Percentiles rank a stretch among this genome's conserved stretches.
Conservation (phyloP, 1,140 invertebrate species). For the Melanaphis sacchari region DNA sequence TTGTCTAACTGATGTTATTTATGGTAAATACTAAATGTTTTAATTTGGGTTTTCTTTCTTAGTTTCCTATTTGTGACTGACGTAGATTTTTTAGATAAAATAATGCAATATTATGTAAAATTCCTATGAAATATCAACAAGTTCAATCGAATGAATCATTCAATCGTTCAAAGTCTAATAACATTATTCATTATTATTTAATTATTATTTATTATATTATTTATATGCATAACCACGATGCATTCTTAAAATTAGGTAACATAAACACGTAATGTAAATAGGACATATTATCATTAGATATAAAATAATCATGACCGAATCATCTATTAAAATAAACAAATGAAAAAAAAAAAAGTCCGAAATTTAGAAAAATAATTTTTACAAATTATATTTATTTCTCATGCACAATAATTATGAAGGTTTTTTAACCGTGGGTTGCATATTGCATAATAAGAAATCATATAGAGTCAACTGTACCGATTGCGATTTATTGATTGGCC, state of each 20-base stretch:
- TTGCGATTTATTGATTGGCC: background rate
- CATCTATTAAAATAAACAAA: constrained; percentile 1
- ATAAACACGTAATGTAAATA: background rate
- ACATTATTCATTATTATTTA: background rate
- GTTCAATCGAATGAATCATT: background rate
- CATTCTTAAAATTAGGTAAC: background rate
- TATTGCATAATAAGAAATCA: background rate
- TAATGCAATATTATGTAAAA: background rate
- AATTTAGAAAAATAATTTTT: background rate
- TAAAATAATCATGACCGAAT: background rate
- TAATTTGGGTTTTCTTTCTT: background rate
- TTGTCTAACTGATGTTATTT: too few species aligned
- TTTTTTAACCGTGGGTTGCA: background rate
- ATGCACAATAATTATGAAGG: background rate
- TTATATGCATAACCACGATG: background rate
- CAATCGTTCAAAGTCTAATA: background rate
- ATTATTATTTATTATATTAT: background rate
- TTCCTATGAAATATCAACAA: background rate
- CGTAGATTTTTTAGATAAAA: background rate
- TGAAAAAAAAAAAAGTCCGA: background rate
- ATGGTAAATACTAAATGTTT: too few species aligned
- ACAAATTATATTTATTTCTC: background rate
- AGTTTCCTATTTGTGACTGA: background rate
- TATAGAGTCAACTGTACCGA: background rate
- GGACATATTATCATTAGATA: background rate